Evolutionary conservation across 1,140 invertebrate genomes (phyloP), one percentile per base, ranked within the genome.

Genomic region (Spodoptera litura): DNA sequence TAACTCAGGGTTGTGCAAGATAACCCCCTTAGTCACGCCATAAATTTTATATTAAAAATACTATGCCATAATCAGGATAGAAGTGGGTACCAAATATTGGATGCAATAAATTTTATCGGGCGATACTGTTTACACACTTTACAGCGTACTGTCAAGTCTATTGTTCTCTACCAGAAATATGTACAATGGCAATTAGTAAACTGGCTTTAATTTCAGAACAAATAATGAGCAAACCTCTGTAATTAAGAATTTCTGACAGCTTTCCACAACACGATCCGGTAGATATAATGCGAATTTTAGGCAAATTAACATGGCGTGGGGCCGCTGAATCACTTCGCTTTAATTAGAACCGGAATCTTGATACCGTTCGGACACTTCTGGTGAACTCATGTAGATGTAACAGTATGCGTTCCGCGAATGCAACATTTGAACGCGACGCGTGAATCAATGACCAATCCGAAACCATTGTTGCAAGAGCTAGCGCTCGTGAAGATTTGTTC

Each of bases 311-410:
- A 87, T 77, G 64, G 51, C 77, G 52, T 74, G 83, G 59, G 78
- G 86, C 84, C 81, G 83, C 80, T 92, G 90, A 91, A 83, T 93
- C 91, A 93, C 82, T 84, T 61, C 53, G 80, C 80, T 90, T 90
- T 92, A 91, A 91, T 92, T 91, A 89, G 88, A 91, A 89, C 85
- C 88, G 87, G 88, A 87, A 88, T 89, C 83, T 81, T 78, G 76
- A 81, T 89, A 88, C 84, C 85, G 88, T 89, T 91, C 80, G 83
- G 83, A 88, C 83, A 87, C 82, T 89, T 84, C 76, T 83, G 61
- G 58, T 78, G 78, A 83, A 70, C 80, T 85, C 81, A 83, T 84
- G 83, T 85, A 74, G 70, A 81, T 86, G 85, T 85, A 88, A 89
- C 86, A 70, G 77, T 88, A 89, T 83, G 84, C 85, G 81, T 93